phyloP scores from a whole-genome alignment of 2,797 vertebrate genomes.

The Poecile montanus region DNA sequence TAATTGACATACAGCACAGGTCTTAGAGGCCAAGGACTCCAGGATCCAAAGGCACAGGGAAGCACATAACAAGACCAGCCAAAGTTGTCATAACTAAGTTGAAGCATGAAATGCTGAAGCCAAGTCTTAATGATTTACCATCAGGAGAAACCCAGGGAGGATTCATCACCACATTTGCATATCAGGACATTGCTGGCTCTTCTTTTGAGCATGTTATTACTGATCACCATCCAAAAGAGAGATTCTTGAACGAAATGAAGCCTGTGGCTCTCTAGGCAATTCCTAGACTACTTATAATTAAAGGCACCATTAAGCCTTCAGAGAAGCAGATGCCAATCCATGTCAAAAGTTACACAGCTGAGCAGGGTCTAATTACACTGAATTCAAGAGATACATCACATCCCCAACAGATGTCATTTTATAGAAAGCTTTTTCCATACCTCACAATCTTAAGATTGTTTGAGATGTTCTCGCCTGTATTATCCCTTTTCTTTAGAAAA shows the following conservation, averaged over 20 bases:
- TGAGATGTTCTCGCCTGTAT: background rate
- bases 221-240: slow-evolving; percentile 18
- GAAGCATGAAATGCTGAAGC: background rate
- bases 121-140: background rate
- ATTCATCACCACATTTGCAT: background rate
- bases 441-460: background rate
- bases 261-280: slow-evolving; percentile 15
- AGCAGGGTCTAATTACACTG: background rate
- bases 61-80: background rate
- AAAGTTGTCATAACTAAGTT: background rate
- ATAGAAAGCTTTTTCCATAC: background rate
- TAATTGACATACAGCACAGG: background rate
- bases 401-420: background rate
- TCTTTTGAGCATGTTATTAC: background rate
- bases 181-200: background rate
- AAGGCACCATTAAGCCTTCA: slow-evolving; percentile 42
- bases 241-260: slow-evolving; percentile 34
- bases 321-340: slow-evolving; percentile 17
- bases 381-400: background rate
- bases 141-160: background rate
- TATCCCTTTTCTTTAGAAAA: background rate
- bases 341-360: background rate
- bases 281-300: slow-evolving; percentile 38
- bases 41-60: background rate
- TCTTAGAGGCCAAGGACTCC: background rate